Evolutionary conservation across 2,888 invertebrate species (phyloP).

Genomic region (Chrysolina oricalcia): DNA sequence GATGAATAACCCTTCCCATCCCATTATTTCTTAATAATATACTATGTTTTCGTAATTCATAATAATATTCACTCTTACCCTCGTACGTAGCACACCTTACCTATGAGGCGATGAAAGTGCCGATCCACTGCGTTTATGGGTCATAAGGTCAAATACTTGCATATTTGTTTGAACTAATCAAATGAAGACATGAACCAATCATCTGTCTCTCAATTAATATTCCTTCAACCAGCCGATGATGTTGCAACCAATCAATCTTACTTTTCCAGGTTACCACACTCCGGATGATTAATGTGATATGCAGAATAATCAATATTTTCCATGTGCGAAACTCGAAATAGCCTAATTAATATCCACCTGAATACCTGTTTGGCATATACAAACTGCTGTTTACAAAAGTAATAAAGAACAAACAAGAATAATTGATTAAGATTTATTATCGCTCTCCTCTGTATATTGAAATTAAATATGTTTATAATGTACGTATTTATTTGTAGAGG

Average conservation of each 20-base stretch:
- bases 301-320: background rate
- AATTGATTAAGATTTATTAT: conserved; percentile 9
- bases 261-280: background rate
- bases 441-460: background rate
- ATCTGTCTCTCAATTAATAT: background rate
- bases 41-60: too few species aligned
- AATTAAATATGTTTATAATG: background rate
- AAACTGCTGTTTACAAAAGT: conserved; percentile 12
- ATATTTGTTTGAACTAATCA: too few species aligned
- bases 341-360: background rate
- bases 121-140: too few species aligned
- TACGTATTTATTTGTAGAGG: background rate
- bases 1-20: too few species aligned
- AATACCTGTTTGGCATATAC: conserved; percentile 2
- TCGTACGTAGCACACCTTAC: too few species aligned
- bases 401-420: conserved; percentile 17
- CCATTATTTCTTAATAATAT: too few species aligned
- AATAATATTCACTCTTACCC: too few species aligned
- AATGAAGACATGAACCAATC: background rate
- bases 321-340: conserved; percentile 3
- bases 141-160: too few species aligned
- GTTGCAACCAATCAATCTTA: background rate
- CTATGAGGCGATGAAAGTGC: too few species aligned
- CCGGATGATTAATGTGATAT: background rate
- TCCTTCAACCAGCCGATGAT: background rate